A percentile compares a stretch with the other conserved stretches of the same genome.
phyloP scores from a whole-genome alignment of 2,113 vertebrate species.

The Dunckerocampus dactyliophorus region DNA sequence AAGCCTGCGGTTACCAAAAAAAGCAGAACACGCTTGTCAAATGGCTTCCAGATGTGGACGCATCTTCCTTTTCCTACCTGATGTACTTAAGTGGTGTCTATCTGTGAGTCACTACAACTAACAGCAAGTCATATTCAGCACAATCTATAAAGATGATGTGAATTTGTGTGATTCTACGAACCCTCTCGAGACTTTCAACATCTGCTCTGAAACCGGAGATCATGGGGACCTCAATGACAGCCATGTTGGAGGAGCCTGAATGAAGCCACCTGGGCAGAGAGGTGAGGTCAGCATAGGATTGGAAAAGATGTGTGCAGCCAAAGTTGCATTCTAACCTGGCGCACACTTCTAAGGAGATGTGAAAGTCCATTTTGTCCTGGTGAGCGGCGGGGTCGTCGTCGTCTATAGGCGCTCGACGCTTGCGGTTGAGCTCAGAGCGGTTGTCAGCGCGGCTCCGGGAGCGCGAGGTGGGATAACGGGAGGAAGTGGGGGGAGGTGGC shows the following conservation, averaged over 20 bases:
- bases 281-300: not conserved
- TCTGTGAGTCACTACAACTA: conserved; percentile 2
- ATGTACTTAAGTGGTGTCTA: conserved; percentile 17
- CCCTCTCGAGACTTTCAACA: conserved; percentile 86
- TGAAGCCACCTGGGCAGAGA: conserved; percentile 81
- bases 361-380: conserved; percentile 84
- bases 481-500: conserved; percentile 26
- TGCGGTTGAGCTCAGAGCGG: conserved; percentile 63
- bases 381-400: conserved; percentile 86
- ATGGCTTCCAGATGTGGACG: conserved; percentile 76
- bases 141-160: conserved; percentile 3
- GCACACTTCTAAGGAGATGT: conserved; percentile 84
- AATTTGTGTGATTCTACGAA: conserved; percentile 43
- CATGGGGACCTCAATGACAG: conserved; percentile 85
- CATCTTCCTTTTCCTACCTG: conserved; percentile 43
- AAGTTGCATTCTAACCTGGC: conserved; percentile 70
- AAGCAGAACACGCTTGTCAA: conserved; percentile 47
- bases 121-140: not conserved
- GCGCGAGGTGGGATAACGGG: conserved; percentile 41
- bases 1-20: not conserved
- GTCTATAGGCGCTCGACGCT: conserved; percentile 69
- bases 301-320: not conserved
- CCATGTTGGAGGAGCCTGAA: conserved; percentile 91
- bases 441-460: conserved; percentile 64
- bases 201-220: conserved; percentile 86